phyloP scores from a whole-genome alignment of 2,888 invertebrate genomes.

The Melanotus villosus region DNA sequence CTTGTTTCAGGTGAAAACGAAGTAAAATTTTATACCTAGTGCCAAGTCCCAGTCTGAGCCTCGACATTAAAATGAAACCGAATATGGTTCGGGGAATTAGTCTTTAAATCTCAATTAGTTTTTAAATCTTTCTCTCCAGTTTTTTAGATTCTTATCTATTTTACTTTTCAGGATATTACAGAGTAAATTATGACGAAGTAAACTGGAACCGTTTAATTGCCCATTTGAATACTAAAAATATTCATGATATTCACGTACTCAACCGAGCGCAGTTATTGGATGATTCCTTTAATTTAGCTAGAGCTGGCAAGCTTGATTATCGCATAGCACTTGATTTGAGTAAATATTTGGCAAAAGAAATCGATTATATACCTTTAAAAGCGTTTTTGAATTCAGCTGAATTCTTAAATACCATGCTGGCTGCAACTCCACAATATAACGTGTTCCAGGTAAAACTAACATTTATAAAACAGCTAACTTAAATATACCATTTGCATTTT shows the following conservation, averaged over 20 bases:
- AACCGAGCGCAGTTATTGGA: conserved; percentile 85
- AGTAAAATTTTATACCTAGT: no score
- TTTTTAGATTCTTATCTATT: no score
- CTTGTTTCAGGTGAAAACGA: no score
- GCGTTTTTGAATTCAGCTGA: conserved; percentile 66
- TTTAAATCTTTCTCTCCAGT: no score
- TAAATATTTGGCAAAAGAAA: conserved; percentile 72
- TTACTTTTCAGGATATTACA: conserved; percentile 72
- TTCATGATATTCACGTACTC: conserved; percentile 70
- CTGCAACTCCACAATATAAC: neutral
- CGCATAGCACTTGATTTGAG: conserved; percentile 72
- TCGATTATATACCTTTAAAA: conserved; percentile 75
- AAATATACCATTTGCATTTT: neutral
- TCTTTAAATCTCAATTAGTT: no score
- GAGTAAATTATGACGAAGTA: conserved; percentile 78
- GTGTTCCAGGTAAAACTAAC: neutral
- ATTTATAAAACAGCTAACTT: neutral
- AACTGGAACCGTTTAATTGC: conserved; percentile 76
- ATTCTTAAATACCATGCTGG: conserved; percentile 59
- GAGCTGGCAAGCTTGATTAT: conserved; percentile 73
- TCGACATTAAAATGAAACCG: no score
- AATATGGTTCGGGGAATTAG: no score
- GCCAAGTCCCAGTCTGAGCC: no score
- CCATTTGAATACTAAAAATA: conserved; percentile 67
- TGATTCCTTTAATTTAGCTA: conserved; percentile 78